Conservation (phyloP, 2,888 invertebrate species). For the Drosophila quinaria region DNA sequence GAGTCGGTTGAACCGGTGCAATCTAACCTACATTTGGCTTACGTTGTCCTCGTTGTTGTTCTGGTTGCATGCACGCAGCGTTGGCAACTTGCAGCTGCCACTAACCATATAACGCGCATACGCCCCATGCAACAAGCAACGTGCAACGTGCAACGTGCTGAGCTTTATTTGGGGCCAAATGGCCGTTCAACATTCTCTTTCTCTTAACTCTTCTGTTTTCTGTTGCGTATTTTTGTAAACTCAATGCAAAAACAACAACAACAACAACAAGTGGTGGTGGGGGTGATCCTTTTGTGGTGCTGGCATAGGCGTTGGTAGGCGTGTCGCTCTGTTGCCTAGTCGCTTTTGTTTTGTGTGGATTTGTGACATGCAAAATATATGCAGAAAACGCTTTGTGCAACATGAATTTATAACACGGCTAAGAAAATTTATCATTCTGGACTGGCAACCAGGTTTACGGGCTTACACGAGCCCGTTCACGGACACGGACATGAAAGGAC, state of each 20-base stretch:
- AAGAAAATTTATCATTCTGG: constrained; percentile 53
- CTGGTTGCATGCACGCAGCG: constrained; percentile 7
- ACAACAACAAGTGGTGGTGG: constrained; percentile 1
- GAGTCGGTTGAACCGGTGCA: constrained; percentile 37
- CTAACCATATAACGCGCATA: constrained; percentile 46
- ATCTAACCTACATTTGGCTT: constrained; percentile 67
- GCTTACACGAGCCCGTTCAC: background rate
- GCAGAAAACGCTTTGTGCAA: constrained; percentile 53
- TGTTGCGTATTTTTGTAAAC: constrained; percentile 65
- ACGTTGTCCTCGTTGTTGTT: constrained; percentile 47
- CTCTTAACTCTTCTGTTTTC: constrained; percentile 3
- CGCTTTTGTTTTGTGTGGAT: constrained; percentile 45
- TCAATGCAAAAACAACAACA: constrained; percentile 42
- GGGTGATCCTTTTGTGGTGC: constrained; percentile 40
- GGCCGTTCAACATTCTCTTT: constrained; percentile 26
- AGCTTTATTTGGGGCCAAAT: constrained; percentile 47
- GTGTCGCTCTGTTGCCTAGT: constrained; percentile 38
- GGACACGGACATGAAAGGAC: constrained; percentile 10
- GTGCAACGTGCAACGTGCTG: constrained; percentile 29
- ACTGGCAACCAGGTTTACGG: constrained; percentile 17
- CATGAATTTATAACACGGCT: constrained; percentile 60
- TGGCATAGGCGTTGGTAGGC: constrained; percentile 45
- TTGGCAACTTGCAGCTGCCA: constrained; percentile 40
- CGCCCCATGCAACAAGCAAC: constrained; percentile 36
- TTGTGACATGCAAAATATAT: constrained; percentile 64